A percentile compares a stretch with the other conserved stretches of the same genome.
phyloP scores from a whole-genome alignment of 2,113 vertebrate genomes.

The Jacana jacana region DNA sequence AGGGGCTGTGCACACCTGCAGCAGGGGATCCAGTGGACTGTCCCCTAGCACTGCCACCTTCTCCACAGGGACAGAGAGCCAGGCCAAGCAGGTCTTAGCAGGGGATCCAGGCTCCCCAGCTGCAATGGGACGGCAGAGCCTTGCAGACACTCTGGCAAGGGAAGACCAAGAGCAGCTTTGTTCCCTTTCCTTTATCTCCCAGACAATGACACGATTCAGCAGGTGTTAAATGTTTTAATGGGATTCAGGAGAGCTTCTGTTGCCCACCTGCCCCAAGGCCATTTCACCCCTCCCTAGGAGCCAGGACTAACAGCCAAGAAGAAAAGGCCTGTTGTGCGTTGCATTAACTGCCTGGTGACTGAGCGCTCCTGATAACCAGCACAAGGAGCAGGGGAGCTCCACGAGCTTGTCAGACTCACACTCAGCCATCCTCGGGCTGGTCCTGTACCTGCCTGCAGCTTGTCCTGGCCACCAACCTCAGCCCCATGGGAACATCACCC shows the following conservation, averaged over 20 bases:
- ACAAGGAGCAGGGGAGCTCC: background rate
- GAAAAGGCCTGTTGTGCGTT: constrained; percentile 6
- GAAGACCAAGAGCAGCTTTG: constrained; percentile 27
- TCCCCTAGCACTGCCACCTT: background rate
- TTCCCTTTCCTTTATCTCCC: constrained; percentile 44
- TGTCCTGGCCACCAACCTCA: background rate
- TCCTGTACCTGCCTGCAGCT: accelerated
- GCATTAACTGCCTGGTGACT: background rate
- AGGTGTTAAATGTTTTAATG: constrained; percentile 69
- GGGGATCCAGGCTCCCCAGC: background rate
- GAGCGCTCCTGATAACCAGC: background rate
- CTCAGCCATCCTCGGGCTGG: background rate
- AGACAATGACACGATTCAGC: constrained; percentile 46
- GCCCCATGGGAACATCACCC: background rate
- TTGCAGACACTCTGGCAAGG: background rate
- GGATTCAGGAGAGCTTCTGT: constrained; percentile 51
- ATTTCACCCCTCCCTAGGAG: background rate
- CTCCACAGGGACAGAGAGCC: background rate
- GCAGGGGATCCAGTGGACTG: background rate
- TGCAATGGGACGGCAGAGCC: background rate
- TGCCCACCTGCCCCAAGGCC: constrained; percentile 54
- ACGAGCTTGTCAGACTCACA: background rate
- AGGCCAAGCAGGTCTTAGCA: background rate
- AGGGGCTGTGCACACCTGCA: background rate
- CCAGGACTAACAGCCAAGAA: constrained; percentile 5